A percentile compares a stretch with the other conserved stretches of the same genome.
These are phyloP conservation scores for Machimus rusticus DNA, from an alignment of 2,888 invertebrate species.

Conservation along the genomic window DNA sequence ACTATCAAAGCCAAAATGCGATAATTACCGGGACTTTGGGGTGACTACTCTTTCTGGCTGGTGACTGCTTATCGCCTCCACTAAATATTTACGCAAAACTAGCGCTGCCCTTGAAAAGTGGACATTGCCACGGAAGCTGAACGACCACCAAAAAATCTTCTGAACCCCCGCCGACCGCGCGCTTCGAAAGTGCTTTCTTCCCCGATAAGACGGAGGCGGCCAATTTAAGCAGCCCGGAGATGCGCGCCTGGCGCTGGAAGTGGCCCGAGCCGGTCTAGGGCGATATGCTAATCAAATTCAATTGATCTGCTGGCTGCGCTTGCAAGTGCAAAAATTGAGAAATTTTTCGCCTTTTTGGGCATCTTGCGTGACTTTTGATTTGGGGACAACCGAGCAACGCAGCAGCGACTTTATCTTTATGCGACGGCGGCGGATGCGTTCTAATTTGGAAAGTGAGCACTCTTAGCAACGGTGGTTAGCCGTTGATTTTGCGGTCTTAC, in stretches of 20 bases:
- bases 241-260: neutral
- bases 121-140: conserved; percentile 3
- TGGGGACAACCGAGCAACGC: neutral
- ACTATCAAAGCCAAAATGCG: neutral
- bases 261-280: neutral
- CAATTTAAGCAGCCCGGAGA: neutral
- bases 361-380: neutral
- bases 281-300: neutral
- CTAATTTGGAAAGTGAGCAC: neutral
- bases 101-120: conserved; percentile 1
- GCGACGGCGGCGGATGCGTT: neutral
- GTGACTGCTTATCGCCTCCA: neutral
- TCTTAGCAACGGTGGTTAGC: neutral
- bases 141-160: neutral
- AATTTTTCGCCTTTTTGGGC: neutral
- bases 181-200: neutral
- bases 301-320: neutral
- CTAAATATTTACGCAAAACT: conserved; percentile 24
- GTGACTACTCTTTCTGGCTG: neutral
- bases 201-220: neutral
- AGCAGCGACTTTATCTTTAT: neutral
- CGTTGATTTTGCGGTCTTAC: neutral
- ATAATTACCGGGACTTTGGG: neutral
- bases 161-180: neutral
- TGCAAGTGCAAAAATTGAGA: neutral